These are phyloP conservation scores for Pterostichus niger DNA, from an alignment of 2,888 invertebrate genomes.

Conservation along the genomic window DNA sequence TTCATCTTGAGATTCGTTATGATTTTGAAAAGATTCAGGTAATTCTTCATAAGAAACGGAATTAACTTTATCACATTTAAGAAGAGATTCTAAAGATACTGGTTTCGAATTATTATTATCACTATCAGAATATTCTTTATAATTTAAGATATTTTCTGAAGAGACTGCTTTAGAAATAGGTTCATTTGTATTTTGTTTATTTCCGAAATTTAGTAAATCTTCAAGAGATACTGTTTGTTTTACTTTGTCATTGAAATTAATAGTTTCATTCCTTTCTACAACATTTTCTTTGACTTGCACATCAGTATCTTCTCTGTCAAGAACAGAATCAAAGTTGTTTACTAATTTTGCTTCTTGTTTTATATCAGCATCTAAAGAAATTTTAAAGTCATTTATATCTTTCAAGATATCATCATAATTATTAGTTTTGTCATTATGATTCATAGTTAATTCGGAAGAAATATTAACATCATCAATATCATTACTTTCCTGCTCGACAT, in stretches of 20 bases:
- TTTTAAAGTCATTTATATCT: constrained; percentile 40
- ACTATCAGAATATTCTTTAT: constrained; percentile 8
- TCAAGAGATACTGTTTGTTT: constrained; percentile 36
- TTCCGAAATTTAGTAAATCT: constrained; percentile 25
- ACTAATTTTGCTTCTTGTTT: constrained; percentile 17
- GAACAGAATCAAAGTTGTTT: not conserved
- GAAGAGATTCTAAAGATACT: constrained; percentile 38
- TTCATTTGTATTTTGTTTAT: constrained; percentile 13
- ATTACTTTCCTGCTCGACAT: not conserved
- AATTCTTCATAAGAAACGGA: not conserved
- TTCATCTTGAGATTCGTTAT: constrained; percentile 51
- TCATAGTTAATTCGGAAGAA: not conserved
- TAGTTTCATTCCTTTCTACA: not conserved
- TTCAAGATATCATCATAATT: constrained; percentile 40
- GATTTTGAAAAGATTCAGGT: constrained; percentile 41
- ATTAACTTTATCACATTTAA: constrained; percentile 41
- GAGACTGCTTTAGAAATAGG: constrained; percentile 7
- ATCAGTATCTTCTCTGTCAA: constrained; percentile 24
- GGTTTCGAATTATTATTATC: constrained; percentile 17
- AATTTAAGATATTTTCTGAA: constrained; percentile 16
- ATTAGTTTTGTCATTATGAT: not conserved
- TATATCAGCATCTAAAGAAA: constrained; percentile 33
- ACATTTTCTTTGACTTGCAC: constrained; percentile 23
- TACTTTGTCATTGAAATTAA: constrained; percentile 27
- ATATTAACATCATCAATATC: constrained; percentile 9